A percentile compares a stretch with the other conserved stretches of the same genome.
These are phyloP conservation scores for Eupithecia insigniata DNA, from an alignment of 2,888 invertebrate genomes.

Conservation along the genomic window DNA sequence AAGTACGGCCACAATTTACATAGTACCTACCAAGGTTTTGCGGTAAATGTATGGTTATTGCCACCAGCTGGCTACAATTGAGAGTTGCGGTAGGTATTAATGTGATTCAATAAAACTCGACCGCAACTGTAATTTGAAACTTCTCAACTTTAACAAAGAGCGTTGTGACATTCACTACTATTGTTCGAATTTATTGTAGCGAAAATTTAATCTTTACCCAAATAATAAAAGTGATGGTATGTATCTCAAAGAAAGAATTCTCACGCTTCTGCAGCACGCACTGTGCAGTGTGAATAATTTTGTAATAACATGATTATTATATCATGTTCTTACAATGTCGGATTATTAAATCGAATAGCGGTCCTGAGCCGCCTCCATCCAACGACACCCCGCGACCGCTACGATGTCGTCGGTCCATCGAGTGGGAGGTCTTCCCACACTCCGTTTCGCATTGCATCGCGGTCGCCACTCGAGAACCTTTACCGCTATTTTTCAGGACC, in stretches of 20 bases:
- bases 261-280: background rate
- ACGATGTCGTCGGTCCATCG: too few relatives aligned
- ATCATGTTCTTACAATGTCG: too few relatives aligned
- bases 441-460: too few relatives aligned
- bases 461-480: too few relatives aligned
- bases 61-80: conserved; percentile 25
- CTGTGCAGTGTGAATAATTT: background rate
- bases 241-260: background rate
- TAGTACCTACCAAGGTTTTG: conserved; percentile 37
- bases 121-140: conserved; percentile 9
- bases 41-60: conserved; percentile 32
- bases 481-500: too few relatives aligned
- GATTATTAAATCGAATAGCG: too few relatives aligned
- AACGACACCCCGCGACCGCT: too few relatives aligned
- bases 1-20: conserved; percentile 26
- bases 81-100: conserved; percentile 20
- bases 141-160: background rate
- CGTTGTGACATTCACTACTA: background rate
- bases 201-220: background rate
- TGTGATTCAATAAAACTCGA: conserved; percentile 8
- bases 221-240: background rate
- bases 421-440: too few relatives aligned
- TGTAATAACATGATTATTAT: background rate
- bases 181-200: conserved; percentile 8
- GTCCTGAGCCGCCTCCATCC: too few relatives aligned